Conservation (phyloP, 2,888 invertebrate species). For the Macrophya alboannulata region DNA sequence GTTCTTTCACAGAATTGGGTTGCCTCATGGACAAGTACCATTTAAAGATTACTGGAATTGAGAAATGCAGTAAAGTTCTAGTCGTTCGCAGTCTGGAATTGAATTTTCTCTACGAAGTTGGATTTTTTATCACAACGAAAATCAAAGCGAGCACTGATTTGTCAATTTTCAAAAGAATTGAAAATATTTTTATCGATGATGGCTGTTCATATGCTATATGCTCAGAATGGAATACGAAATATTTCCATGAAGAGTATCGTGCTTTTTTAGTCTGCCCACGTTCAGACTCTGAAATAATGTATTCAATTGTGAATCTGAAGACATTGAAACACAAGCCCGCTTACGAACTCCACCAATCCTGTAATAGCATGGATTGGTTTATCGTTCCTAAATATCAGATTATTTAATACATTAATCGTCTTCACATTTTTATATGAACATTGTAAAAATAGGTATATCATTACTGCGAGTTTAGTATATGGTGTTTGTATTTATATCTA, state of each 20-base stretch:
- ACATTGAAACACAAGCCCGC: neutral
- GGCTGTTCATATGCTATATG: neutral
- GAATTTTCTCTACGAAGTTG: conserved; percentile 13
- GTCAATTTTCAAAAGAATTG: conserved; percentile 18
- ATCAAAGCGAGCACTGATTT: neutral
- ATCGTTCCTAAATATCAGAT: conserved; percentile 41
- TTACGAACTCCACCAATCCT: conserved; percentile 36
- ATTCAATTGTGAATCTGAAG: neutral
- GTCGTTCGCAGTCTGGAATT: neutral
- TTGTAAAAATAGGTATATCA: too few relatives aligned
- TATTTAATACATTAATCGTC: too few relatives aligned
- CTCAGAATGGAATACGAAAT: neutral
- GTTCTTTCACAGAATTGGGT: neutral
- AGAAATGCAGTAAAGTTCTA: neutral
- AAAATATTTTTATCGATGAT: neutral
- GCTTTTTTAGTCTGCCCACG: neutral
- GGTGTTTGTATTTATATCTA: neutral
- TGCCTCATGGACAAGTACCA: neutral
- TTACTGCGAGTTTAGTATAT: neutral
- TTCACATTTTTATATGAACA: too few relatives aligned
- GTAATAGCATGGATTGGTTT: neutral
- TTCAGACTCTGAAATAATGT: neutral
- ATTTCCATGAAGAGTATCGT: conserved; percentile 23
- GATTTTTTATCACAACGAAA: conserved; percentile 6
- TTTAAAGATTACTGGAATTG: too few relatives aligned